Evolutionary conservation across 2,113 vertebrate genomes (phyloP), one percentile per base, ranked within the genome.

Genomic region (Chelonoidis abingdonii): DNA sequence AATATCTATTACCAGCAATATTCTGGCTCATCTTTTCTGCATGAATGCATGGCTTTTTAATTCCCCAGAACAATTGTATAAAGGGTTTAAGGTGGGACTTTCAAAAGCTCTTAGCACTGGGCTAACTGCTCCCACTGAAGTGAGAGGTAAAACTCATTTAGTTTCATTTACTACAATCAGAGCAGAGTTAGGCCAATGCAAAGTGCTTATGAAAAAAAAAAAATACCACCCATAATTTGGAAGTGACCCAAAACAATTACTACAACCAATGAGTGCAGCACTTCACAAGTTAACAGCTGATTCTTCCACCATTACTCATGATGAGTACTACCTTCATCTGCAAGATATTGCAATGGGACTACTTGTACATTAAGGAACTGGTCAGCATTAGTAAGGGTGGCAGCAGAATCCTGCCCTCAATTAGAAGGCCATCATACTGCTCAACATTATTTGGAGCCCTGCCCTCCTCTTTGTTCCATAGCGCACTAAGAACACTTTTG

Each of bases 331-430:
- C 25, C 41, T 78, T 47, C 24, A 47, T 27, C 41, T 47, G 41
- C n/a, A 78, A 78, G 25, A 24, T 27, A 78, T 38, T 38, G 65
- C 65, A 38, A 38, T 22, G n/a, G 35, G 65, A 72, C 65, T 10
- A 22, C n/a, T 72, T 38, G n/a, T n/a, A 72, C 8, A 38, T 38
- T 9, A 72, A 72, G 65, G 17, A 5, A 38, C 4, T 10, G n/a
- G 65, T 72, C 65, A 72, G 38, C 8, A 10, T n/a, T 4, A 72
- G n/a, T 38, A 72, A 38, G 65, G 17, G 16, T 21, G 94, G 52
- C 54, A 94, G 88, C 57, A 95, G 89, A 88, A 83, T 83, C 57
- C 85, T 35, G 54, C 47, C 84, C 92, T 93, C 92, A 92, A 91
- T 80, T 95, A 92, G 92, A 84, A 82, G 69, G 89, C 35, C n/a